Base-by-base conservation (phyloP, 1,140 invertebrate species). In the Heliconius nattereri region DNA sequence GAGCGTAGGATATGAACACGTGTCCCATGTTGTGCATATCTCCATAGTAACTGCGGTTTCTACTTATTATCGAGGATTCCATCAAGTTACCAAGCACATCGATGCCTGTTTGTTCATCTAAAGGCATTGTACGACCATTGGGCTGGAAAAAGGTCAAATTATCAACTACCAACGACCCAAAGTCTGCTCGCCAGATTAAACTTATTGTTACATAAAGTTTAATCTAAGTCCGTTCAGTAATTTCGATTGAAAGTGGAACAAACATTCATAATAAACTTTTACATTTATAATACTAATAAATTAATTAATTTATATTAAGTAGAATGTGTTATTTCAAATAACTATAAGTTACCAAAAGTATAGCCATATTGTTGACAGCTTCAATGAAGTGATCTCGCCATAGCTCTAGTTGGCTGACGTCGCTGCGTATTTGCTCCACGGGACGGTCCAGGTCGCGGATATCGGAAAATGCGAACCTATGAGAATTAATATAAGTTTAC, bases 71-170 rank as follows among this genome's bases (percentile, higher is more conserved):
- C 19, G 96, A 97, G 0, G 96, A 95, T 90, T 98, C 98, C 81
- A 98, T 95, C 79, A 98, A 96, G 86, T 98, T 97, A 8, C 97
- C 97, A 2, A 98, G 91, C 37, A 97, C 94, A 83, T 98, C 97
- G 75, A 98, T 98, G 9, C 97, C 98, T 1, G 94, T 95, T 3
- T 93, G 90, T 85, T 97, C 97, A 66, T 95, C 96, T 35, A 98
- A 85, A 0, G 88, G 85, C 11, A 96, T 86, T 3, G 91, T 92
- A 8, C 95, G 90, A 3, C 96, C 96, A 26, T 94, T 94, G 8
- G 90, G 85, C 90, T 95, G 71, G 40, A 3, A n/a, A 85, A 52
- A 52, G 19, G 19, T 45, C 1, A 45, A 45, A 11, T 11, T 13
- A 45, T 45, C 2, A 45, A 45, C 0, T 45, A 45, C 32, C 0